Conservation (phyloP, 2,888 invertebrate genomes). For the Andrena minutula region DNA sequence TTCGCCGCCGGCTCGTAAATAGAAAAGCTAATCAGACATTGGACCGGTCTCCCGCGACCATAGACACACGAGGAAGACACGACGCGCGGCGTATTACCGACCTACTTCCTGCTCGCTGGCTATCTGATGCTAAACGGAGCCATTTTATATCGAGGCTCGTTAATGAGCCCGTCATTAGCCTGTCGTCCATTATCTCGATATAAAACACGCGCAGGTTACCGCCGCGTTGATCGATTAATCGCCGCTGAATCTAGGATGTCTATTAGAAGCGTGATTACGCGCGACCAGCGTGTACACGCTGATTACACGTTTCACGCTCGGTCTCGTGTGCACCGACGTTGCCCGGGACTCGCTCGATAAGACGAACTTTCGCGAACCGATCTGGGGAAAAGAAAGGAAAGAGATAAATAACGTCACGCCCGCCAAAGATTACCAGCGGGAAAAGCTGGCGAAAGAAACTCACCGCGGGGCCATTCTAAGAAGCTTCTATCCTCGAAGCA, state of each 20-base stretch:
- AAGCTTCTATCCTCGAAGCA: too few relatives aligned
- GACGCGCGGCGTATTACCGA: slow-evolving; percentile 51
- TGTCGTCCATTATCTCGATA: slow-evolving; percentile 70
- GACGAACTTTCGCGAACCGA: slow-evolving; percentile 14
- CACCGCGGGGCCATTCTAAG: neutral
- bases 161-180: slow-evolving; percentile 73
- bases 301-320: slow-evolving; percentile 64
- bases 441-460: neutral
- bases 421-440: neutral
- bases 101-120: slow-evolving; percentile 66
- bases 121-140: slow-evolving; percentile 70
- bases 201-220: slow-evolving; percentile 63
- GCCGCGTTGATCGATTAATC: slow-evolving; percentile 70
- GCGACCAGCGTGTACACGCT: slow-evolving; percentile 57
- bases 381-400: neutral
- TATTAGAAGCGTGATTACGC: slow-evolving; percentile 66
- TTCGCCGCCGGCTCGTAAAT: slow-evolving; percentile 51
- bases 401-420: neutral
- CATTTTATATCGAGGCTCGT: slow-evolving; percentile 67
- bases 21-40: slow-evolving; percentile 59
- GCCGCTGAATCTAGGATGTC: slow-evolving; percentile 67
- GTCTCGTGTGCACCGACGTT: slow-evolving; percentile 33
- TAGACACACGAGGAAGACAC: slow-evolving; percentile 31
- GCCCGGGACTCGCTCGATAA: slow-evolving; percentile 32
- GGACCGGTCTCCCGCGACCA: slow-evolving; percentile 26